A percentile compares a stretch with the other conserved stretches of the same genome.
Conservation (phyloP, 2,888 invertebrate genomes). For the Synergus japonicus region DNA sequence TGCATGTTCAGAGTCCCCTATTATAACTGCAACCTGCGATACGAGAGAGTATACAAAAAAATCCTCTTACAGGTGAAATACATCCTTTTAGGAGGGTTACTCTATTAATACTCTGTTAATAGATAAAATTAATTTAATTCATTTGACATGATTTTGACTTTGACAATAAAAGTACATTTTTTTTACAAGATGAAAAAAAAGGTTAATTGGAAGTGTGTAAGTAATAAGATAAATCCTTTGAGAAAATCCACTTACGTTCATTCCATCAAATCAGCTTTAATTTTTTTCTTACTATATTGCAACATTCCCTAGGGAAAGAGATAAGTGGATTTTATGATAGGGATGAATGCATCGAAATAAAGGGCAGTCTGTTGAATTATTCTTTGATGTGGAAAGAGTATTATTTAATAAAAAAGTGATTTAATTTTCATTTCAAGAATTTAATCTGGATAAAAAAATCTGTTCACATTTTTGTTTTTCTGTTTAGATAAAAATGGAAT, state of each 20-base stretch:
- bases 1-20: no score
- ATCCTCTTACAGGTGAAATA: no score
- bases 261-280: slow-evolving; percentile 51
- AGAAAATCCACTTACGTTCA: slow-evolving; percentile 62
- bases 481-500: not conserved
- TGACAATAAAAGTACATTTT: not conserved
- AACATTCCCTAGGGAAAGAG: slow-evolving; percentile 8
- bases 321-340: slow-evolving; percentile 49
- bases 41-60: no score
- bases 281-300: slow-evolving; percentile 13
- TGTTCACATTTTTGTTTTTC: not conserved
- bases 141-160: no score
- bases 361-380: not conserved
- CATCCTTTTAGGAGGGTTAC: no score
- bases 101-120: no score
- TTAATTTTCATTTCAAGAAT: no score
- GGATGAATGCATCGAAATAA: slow-evolving; percentile 49
- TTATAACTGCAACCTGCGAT: no score
- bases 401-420: not conserved
- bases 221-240: slow-evolving; percentile 54
- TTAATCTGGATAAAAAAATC: no score
- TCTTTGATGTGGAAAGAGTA: not conserved
- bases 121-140: no score
- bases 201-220: slow-evolving; percentile 9
- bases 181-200: slow-evolving; percentile 31